Conservation (phyloP, 2,888 invertebrate species). For the Ernsta delagoae region DNA sequence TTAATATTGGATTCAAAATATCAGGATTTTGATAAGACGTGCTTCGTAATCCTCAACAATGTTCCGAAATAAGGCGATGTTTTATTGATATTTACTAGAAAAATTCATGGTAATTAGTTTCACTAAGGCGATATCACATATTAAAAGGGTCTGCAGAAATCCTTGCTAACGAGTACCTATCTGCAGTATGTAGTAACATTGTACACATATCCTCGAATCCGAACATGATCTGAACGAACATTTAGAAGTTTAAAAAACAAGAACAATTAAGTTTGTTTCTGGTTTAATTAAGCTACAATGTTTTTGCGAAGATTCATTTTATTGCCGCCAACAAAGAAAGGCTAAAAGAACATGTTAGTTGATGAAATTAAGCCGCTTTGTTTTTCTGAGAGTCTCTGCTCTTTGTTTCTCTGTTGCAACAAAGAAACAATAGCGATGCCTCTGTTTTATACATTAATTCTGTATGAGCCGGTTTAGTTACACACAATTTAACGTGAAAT, state of each 20-base stretch:
- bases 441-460: slow-evolving; percentile 1
- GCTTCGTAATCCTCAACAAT: too few relatives aligned
- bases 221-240: too few relatives aligned
- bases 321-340: not conserved
- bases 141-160: too few relatives aligned
- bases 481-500: not conserved
- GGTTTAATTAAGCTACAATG: slow-evolving; percentile 10
- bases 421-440: slow-evolving; percentile 5
- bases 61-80: not conserved
- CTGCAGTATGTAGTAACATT: too few relatives aligned
- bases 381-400: slow-evolving; percentile 1
- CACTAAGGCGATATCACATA: too few relatives aligned
- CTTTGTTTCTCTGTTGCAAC: slow-evolving; percentile 1
- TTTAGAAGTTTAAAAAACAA: too few relatives aligned
- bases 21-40: not conserved
- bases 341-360: slow-evolving; percentile 14
- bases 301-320: slow-evolving; percentile 17
- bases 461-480: not conserved
- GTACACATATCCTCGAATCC: too few relatives aligned
- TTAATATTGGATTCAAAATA: not conserved
- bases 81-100: too few relatives aligned
- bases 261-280: not conserved
- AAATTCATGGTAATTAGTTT: too few relatives aligned
- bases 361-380: slow-evolving; percentile 24
- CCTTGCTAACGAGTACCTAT: too few relatives aligned